Percentiles rank a stretch among this genome's conserved stretches.
Conservation (phyloP, 2,797 vertebrate genomes). For the Sebastes goodei region DNA sequence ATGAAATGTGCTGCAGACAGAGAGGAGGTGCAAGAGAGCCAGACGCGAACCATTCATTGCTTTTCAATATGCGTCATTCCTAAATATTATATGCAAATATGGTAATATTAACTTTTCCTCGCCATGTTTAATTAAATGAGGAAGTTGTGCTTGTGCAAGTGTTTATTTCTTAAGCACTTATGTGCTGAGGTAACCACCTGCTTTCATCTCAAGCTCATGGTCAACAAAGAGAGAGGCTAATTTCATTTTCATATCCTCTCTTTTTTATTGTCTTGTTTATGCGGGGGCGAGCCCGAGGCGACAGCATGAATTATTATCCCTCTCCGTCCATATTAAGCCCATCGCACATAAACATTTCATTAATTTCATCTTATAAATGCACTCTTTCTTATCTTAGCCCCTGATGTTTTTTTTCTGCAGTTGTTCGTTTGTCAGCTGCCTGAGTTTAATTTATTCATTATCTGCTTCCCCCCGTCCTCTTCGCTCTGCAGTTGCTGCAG, state of each 20-base stretch:
- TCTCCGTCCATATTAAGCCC: conserved; percentile 35
- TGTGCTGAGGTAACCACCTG: not conserved
- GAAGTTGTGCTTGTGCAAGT: conserved; percentile 6
- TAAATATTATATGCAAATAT: conserved; percentile 7
- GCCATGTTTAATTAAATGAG: conserved; percentile 41
- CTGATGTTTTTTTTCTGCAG: conserved; percentile 26
- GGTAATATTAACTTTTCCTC: not conserved
- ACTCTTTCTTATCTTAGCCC: conserved; percentile 51
- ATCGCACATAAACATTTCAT: conserved; percentile 64
- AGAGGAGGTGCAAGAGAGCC: not conserved
- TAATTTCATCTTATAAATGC: conserved; percentile 58
- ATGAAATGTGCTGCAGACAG: conserved; percentile 11
- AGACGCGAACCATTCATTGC: not conserved
- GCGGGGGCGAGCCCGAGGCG: conserved; percentile 9
- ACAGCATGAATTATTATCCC: conserved; percentile 54
- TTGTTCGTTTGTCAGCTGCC: conserved; percentile 50
- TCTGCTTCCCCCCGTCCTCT: conserved; percentile 7
- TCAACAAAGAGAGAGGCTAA: conserved; percentile 44
- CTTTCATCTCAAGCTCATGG: conserved; percentile 46
- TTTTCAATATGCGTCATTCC: not conserved
- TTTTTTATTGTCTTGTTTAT: conserved; percentile 57
- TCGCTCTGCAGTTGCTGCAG: conserved; percentile 19
- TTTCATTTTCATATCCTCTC: conserved; percentile 56
- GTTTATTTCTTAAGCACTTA: conserved; percentile 33
- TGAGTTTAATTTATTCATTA: conserved; percentile 64